phyloP scores from a whole-genome alignment of 2,888 invertebrate species.

The Apodemia zela region DNA sequence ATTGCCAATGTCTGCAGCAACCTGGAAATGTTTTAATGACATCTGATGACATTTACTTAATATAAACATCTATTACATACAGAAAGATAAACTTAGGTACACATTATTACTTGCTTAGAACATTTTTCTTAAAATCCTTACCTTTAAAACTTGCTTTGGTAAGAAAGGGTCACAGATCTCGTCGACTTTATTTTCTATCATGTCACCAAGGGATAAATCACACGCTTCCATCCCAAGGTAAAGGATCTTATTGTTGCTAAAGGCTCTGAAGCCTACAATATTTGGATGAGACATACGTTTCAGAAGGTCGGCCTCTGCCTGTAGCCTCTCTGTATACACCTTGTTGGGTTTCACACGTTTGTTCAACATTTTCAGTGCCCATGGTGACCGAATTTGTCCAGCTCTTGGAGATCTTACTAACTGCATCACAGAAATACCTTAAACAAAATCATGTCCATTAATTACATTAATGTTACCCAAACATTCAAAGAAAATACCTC shows the following conservation, averaged over 20 bases:
- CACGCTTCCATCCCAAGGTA: conserved; percentile 91
- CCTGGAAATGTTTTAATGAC: conserved; percentile 47
- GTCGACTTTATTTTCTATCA: conserved; percentile 85
- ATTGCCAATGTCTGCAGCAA: conserved; percentile 83
- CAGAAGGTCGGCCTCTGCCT: conserved; percentile 86
- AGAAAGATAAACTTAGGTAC: too few species aligned
- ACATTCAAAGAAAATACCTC: not conserved
- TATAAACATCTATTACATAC: too few species aligned
- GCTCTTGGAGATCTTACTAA: conserved; percentile 85
- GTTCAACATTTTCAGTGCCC: conserved; percentile 90
- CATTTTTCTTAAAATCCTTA: conserved; percentile 36
- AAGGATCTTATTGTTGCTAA: conserved; percentile 75
- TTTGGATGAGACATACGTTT: conserved; percentile 87
- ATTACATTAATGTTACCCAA: not conserved
- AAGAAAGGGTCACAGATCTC: conserved; percentile 79
- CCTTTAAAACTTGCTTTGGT: conserved; percentile 82
- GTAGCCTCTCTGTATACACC: conserved; percentile 79
- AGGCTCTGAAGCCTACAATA: conserved; percentile 87
- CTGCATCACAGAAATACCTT: conserved; percentile 89
- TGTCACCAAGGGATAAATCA: conserved; percentile 84
- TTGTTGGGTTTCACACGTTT: conserved; percentile 65
- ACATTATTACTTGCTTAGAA: too few species aligned
- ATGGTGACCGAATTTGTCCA: conserved; percentile 87
- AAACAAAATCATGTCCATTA: not conserved
- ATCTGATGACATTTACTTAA: too few species aligned